Base-by-base conservation (phyloP, 1,140 invertebrate genomes). In the Pararge aegeria region DNA sequence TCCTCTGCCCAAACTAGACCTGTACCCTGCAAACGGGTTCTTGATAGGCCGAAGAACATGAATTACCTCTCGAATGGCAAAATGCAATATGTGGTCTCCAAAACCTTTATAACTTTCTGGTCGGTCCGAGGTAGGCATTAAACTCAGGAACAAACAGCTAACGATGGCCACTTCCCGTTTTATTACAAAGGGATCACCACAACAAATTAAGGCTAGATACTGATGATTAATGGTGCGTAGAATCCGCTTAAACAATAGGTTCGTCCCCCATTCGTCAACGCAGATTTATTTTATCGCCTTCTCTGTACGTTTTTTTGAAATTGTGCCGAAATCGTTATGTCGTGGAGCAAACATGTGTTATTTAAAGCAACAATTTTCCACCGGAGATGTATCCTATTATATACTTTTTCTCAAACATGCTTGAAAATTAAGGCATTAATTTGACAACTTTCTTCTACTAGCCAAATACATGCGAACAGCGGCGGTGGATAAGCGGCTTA, bases 151-250 rank as follows among this genome's bases (percentile, higher is more conserved):
- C 60, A 55, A 61, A 61, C 38, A 52, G 18, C 60, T 61, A 53
- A 54, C 59, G 52, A 61, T 51, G 42, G 15, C 21, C 20, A 50
- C 56, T 42, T 61, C 48, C 53, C 24, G 48, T 55, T 50, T n/a
- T 13, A 40, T 40, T 6, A 61, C 34, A 55, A 55, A 38, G 60
- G 53, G 24, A 46, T 61, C 46, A 50, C 60, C 53, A 42, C 53
- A 54, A 52, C 53, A 61, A 44, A 52, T 61, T 61, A 42, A 18
- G 60, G 44, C 54, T 61, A 60, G 57, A 61, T 61, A 55, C 21
- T 51, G 18, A 55, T 61, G 60, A 61, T 61, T 55, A 61, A 61
- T 55, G 60, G 48, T 55, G 37, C 37, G 51, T 55, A 61, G 27
- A 34, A 29, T 55, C 53, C 53, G 34, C 34, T 18, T 10, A 10